Evolutionary conservation across 2,888 invertebrate species (phyloP).

Genomic region (Scaptodrosophila latifasciaeformis): DNA sequence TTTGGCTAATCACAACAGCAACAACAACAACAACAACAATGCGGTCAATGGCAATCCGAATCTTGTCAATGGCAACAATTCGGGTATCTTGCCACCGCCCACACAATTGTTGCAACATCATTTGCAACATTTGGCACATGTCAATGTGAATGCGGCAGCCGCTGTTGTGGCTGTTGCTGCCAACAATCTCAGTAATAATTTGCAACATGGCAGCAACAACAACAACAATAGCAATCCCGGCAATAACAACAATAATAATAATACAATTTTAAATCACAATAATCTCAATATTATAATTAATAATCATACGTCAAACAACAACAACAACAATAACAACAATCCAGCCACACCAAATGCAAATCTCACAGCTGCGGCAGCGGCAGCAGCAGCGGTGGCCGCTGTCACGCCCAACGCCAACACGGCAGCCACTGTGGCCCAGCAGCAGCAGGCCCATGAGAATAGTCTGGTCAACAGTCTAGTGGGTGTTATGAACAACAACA

Average conservation of each 20-base stretch:
- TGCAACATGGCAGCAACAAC: conserved; percentile 33
- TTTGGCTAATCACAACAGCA: conserved; percentile 15
- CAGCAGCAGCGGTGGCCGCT: conserved; percentile 27
- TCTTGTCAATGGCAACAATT: conserved; percentile 45
- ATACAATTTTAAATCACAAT: conserved; percentile 57
- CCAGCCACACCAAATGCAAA: conserved; percentile 65
- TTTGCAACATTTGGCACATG: conserved; percentile 74
- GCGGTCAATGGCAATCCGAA: conserved; percentile 41
- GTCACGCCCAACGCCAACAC: conserved; percentile 57
- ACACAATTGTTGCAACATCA: conserved; percentile 74
- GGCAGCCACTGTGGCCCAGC: conserved; percentile 53
- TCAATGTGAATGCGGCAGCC: conserved; percentile 65
- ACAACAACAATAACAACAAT: conserved; percentile 51
- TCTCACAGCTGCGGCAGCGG: conserved; percentile 33
- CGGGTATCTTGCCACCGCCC: conserved; percentile 66
- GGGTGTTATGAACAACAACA: conserved; percentile 52
- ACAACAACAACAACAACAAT: conserved; percentile 39
- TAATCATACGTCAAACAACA: conserved; percentile 50
- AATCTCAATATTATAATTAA: conserved; percentile 61
- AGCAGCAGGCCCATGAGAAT: conserved; percentile 59
- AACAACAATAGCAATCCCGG: conserved; percentile 32
- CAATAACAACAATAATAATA: conserved; percentile 41
- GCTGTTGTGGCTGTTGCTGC: conserved; percentile 65
- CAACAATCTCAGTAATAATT: conserved; percentile 54
- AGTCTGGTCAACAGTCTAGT: conserved; percentile 64